phyloP scores from a whole-genome alignment of 2,888 invertebrate genomes.

The Drosophila maculinotata region DNA sequence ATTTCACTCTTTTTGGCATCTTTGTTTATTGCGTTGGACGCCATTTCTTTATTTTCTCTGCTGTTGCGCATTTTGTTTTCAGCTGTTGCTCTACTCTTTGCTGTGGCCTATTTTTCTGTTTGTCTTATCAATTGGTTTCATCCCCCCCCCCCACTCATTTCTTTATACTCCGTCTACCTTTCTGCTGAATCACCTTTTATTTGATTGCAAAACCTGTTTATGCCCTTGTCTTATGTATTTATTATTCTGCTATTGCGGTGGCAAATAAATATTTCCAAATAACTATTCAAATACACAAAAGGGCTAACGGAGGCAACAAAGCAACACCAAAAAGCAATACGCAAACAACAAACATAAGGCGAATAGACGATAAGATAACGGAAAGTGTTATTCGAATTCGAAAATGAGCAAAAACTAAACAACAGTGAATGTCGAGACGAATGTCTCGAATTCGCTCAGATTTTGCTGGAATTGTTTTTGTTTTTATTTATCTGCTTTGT shows the following conservation, averaged over 20 bases:
- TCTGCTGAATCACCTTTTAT: constrained; percentile 58
- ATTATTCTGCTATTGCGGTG: background rate
- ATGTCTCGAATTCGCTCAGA: background rate
- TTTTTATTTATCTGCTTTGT: background rate
- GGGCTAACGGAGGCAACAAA: constrained; percentile 3
- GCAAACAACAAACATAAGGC: constrained; percentile 24
- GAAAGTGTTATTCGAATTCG: constrained; percentile 20
- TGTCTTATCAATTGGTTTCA: constrained; percentile 38
- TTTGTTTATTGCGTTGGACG: constrained; percentile 40
- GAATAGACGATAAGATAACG: constrained; percentile 73
- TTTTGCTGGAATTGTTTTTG: background rate
- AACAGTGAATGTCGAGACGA: background rate
- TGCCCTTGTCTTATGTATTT: constrained; percentile 56
- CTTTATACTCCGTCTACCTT: constrained; percentile 1
- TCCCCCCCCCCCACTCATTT: background rate
- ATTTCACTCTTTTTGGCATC: constrained; percentile 31
- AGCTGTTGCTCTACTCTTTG: constrained; percentile 40
- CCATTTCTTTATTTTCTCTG: constrained; percentile 23
- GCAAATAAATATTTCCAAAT: constrained; percentile 25
- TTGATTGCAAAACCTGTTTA: constrained; percentile 59
- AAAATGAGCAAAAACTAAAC: constrained; percentile 32
- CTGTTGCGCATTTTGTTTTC: constrained; percentile 48
- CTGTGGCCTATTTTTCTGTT: constrained; percentile 66
- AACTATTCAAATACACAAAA: constrained; percentile 1
- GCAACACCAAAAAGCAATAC: constrained; percentile 1